Evolutionary conservation across 1,140 invertebrate species (phyloP), one percentile per base, ranked within the genome.

Genomic region (Nephila pilipes): DNA sequence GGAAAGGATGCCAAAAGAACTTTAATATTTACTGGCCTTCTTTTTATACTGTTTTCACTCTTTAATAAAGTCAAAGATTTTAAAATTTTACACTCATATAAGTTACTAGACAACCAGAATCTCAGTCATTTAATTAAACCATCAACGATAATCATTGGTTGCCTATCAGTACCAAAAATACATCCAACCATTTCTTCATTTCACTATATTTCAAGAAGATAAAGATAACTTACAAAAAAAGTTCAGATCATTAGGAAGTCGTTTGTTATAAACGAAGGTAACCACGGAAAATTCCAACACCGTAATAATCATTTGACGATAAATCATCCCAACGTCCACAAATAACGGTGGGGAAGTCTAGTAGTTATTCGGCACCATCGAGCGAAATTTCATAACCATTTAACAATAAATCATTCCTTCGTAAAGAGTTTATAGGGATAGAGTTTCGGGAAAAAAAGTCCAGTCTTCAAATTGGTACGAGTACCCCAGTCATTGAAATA

Each of bases 331-430:
- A 25, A n/a, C 22, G 63, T 32, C 63, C n/a, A 2, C 25, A 14
- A 69, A 69, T 69, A 29, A 32, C 58, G 16, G 18, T 60, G 6
- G 46, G 16, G 22, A 60, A 60, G 58, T 60, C 22, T 60, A 2
- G 58, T 22, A 60, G 63, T 12, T 65, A 25, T 25, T 22, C 22
- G n/a, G 63, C 63, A 65, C 20, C 20, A 65, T 10, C 63, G 63
- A 65, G n/a, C 10, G n/a, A 65, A 65, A 65, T 65, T 65, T 65
- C 63, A 65, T 65, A 65, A 65, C 63, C 63, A 25, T 65, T 65
- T 65, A n/a, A 65, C 63, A 65, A 65, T 65, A n/a, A 65, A 65
- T 65, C 63, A 65, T 65, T 25, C 63, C 63, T 25, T 10, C 63
- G n/a, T 25, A 65, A 65, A 65, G 63, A 65, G 63, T 60, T 60